Conservation (phyloP, 2,113 vertebrate genomes). For the Hypanus sabinus region DNA sequence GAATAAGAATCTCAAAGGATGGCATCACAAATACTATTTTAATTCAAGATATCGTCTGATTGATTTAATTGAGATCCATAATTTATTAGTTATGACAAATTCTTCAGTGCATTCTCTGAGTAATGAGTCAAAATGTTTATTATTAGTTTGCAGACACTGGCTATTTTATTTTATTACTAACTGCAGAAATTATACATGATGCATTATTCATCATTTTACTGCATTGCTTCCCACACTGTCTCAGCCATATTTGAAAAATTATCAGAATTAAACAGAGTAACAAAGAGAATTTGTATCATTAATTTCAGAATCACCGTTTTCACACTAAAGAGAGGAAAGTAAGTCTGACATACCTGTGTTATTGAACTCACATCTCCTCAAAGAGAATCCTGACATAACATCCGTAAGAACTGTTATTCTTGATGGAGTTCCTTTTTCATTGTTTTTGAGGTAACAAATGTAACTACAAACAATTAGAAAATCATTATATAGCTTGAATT, state of each 20-base stretch:
- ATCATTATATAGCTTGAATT: background rate
- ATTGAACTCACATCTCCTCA: constrained; percentile 58
- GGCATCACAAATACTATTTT: too few species aligned
- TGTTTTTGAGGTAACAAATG: constrained; percentile 56
- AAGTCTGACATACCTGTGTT: constrained; percentile 51
- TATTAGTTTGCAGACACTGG: background rate
- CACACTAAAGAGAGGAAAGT: background rate
- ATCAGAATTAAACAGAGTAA: background rate
- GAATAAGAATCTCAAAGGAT: too few species aligned
- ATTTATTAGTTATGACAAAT: too few species aligned
- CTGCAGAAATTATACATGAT: background rate
- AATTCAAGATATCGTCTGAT: too few species aligned
- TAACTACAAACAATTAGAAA: constrained; percentile 50
- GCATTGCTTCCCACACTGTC: background rate
- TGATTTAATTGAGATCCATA: too few species aligned
- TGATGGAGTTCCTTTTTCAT: constrained; percentile 51
- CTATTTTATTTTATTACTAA: background rate
- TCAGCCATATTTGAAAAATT: background rate
- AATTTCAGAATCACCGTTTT: background rate
- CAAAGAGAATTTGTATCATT: background rate
- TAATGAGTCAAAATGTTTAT: background rate
- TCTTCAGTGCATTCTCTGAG: too few species aligned
- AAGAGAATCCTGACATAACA: constrained; percentile 60
- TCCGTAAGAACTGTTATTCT: constrained; percentile 48
- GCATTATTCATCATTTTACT: background rate